Evolutionary conservation across 2,797 vertebrate species (phyloP).

Genomic region (Ctenosaura bakeri): DNA sequence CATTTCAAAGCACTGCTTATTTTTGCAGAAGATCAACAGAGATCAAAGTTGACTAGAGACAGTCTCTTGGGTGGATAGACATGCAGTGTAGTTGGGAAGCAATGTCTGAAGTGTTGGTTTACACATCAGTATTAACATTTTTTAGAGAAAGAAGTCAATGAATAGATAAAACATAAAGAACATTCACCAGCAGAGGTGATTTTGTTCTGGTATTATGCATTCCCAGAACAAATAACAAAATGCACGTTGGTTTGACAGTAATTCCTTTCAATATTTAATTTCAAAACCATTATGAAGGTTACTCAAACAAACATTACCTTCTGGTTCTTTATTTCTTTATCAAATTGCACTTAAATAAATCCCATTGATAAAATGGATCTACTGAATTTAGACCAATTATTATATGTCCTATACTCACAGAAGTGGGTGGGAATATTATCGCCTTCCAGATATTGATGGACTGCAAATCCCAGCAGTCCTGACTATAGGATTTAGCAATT

Average conservation of each 20-base stretch:
- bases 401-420: too few species aligned
- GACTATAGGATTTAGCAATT: too few species aligned
- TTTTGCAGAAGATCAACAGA: slow-evolving; percentile 57
- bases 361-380: too few species aligned
- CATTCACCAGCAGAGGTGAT: not conserved
- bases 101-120: not conserved
- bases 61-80: slow-evolving; percentile 20
- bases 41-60: slow-evolving; percentile 52
- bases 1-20: slow-evolving; percentile 63
- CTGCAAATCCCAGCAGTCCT: too few species aligned
- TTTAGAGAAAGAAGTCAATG: not conserved
- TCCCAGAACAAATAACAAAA: not conserved
- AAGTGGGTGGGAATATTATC: not conserved
- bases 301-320: not conserved
- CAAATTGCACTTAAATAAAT: too few species aligned
- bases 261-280: not conserved
- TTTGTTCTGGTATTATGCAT: not conserved
- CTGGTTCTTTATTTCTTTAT: not conserved
- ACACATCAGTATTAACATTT: not conserved
- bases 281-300: not conserved
- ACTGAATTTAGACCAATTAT: not conserved
- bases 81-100: slow-evolving; percentile 40
- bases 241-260: not conserved
- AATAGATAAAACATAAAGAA: not conserved
- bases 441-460: too few species aligned